Evolutionary conservation across 2,113 vertebrate genomes (phyloP).

Genomic region (Notiomystis cincta): DNA sequence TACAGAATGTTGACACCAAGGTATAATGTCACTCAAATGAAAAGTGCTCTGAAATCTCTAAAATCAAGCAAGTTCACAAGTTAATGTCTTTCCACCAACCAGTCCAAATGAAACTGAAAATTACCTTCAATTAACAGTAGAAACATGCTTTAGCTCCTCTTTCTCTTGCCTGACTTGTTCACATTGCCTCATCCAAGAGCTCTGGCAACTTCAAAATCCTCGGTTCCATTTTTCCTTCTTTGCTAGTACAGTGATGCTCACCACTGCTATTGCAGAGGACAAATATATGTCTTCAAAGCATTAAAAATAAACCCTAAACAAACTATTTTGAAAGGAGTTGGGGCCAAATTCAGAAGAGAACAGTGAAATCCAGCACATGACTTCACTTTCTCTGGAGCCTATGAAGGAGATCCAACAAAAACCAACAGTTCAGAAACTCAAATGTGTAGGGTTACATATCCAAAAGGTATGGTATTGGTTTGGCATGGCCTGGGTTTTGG

Average conservation of each 20-base stretch:
- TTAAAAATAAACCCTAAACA: background rate
- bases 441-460: accelerated
- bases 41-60: background rate
- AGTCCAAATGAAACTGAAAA: background rate
- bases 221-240: background rate
- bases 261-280: background rate
- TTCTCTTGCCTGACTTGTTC: background rate
- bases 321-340: background rate
- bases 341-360: background rate
- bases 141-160: background rate
- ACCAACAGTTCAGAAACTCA: background rate
- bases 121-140: background rate
- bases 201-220: background rate
- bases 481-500: too few species aligned
- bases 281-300: background rate
- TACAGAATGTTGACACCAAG: background rate
- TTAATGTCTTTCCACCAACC: background rate
- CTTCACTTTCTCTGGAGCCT: background rate
- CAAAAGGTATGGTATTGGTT: too few species aligned
- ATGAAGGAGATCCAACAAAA: background rate
- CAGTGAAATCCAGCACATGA: background rate
- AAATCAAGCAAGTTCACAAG: background rate
- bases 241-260: background rate
- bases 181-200: background rate
- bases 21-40: background rate